Evolutionary conservation across 1,140 invertebrate species (phyloP).

Genomic region (Cotesia glomerata): DNA sequence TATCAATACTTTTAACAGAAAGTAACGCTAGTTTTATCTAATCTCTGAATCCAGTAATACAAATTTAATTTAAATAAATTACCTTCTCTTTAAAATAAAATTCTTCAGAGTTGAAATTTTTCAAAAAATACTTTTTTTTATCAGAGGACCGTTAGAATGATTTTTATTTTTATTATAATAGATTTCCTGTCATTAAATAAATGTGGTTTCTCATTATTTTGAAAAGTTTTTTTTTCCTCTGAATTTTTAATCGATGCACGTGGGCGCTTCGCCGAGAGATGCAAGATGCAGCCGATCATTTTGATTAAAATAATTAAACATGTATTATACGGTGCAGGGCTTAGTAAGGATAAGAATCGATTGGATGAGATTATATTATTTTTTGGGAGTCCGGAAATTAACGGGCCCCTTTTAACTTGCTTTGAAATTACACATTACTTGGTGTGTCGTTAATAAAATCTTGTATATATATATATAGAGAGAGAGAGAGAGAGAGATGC

Average conservation of each 20-base stretch:
- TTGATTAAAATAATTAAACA: conserved; percentile 4
- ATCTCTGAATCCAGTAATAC: no score
- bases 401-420: conserved; percentile 15
- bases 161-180: no score
- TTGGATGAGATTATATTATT: conserved; percentile 39
- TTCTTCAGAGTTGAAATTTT: no score
- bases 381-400: conserved; percentile 48
- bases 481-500: no score
- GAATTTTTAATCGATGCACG: background rate
- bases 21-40: no score
- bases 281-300: background rate
- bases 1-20: no score
- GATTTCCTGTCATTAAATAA: no score
- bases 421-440: conserved; percentile 42
- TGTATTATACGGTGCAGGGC: conserved; percentile 1
- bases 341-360: conserved; percentile 38
- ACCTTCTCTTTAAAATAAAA: no score
- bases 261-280: background rate
- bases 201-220: no score
- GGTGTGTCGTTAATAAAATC: conserved; percentile 37
- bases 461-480: background rate
- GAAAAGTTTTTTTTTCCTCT: background rate
- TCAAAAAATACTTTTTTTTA: no score
- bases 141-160: no score
- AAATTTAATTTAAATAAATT: no score